These are phyloP conservation scores for Aphrophora alni DNA, from an alignment of 2,888 invertebrate species.

Conservation along the genomic window DNA sequence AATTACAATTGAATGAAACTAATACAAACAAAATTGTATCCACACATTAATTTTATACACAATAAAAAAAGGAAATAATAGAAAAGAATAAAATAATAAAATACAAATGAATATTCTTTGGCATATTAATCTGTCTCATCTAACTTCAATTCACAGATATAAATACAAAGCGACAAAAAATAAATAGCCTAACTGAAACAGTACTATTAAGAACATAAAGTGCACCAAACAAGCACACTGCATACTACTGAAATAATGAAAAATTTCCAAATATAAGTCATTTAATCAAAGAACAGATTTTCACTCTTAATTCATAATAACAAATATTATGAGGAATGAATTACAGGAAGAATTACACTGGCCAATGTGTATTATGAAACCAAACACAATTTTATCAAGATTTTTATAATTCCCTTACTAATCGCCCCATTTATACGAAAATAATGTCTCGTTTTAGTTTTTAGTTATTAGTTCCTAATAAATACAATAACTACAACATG, in stretches of 20 bases:
- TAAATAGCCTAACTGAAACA: background rate
- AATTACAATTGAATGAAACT: background rate
- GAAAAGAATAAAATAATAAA: background rate
- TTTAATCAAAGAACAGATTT: background rate
- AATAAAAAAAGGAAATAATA: background rate
- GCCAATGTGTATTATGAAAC: background rate
- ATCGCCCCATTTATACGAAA: background rate
- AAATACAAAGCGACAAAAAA: background rate
- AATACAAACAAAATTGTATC: background rate
- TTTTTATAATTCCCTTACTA: background rate
- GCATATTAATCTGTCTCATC: background rate
- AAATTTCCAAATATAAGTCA: background rate
- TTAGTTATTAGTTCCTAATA: background rate
- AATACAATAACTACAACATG: background rate
- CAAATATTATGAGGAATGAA: background rate
- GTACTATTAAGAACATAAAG: background rate
- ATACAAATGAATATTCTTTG: background rate
- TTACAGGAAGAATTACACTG: background rate
- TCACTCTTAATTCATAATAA: background rate
- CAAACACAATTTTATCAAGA: background rate
- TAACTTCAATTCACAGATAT: background rate
- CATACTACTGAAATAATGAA: background rate
- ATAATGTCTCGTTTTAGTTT: background rate
- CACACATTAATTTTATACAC: conserved; percentile 3
- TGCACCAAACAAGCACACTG: background rate